These are phyloP conservation scores for Eupithecia insigniata DNA, from an alignment of 2,888 invertebrate genomes.

Conservation along the genomic window DNA sequence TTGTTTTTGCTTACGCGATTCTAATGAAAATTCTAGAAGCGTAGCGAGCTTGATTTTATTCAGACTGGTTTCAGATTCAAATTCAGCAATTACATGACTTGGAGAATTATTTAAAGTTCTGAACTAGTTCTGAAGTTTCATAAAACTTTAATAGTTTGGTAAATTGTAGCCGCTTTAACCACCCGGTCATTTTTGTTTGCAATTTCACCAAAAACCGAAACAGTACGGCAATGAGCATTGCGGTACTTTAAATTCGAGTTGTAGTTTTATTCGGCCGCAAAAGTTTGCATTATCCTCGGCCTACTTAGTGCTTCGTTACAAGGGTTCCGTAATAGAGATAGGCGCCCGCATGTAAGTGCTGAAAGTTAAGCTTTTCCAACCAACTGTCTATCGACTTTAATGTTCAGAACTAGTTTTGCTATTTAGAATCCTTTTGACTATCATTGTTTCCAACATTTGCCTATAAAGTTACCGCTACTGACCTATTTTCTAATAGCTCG, in stretches of 20 bases:
- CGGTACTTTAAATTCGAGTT: conserved; percentile 37
- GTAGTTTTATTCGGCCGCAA: conserved; percentile 36
- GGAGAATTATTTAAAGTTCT: conserved; percentile 2
- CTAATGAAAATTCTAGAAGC: background rate
- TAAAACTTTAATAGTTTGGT: conserved; percentile 1
- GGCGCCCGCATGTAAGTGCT: conserved; percentile 42
- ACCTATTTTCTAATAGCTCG: conserved; percentile 4
- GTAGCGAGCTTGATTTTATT: conserved; percentile 6
- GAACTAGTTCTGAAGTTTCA: conserved; percentile 10
- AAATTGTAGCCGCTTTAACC: conserved; percentile 6
- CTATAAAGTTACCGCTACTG: conserved; percentile 3
- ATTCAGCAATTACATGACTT: background rate
- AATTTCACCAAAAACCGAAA: conserved; percentile 28
- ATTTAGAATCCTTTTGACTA: conserved; percentile 24
- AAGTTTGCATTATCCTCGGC: conserved; percentile 36
- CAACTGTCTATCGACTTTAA: conserved; percentile 35
- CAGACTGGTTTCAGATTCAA: conserved; percentile 2
- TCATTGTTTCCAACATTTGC: conserved; percentile 18
- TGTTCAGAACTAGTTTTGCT: conserved; percentile 25
- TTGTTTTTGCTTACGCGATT: conserved; percentile 19
- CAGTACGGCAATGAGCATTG: conserved; percentile 29
- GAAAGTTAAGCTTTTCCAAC: conserved; percentile 42
- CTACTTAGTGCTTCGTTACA: conserved; percentile 39
- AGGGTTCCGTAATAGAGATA: conserved; percentile 41
- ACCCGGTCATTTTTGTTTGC: conserved; percentile 26